Percentiles rank a stretch among this genome's conserved stretches.
phyloP scores from a whole-genome alignment of 1,140 invertebrate species.

The Diorhabda carinulata region DNA sequence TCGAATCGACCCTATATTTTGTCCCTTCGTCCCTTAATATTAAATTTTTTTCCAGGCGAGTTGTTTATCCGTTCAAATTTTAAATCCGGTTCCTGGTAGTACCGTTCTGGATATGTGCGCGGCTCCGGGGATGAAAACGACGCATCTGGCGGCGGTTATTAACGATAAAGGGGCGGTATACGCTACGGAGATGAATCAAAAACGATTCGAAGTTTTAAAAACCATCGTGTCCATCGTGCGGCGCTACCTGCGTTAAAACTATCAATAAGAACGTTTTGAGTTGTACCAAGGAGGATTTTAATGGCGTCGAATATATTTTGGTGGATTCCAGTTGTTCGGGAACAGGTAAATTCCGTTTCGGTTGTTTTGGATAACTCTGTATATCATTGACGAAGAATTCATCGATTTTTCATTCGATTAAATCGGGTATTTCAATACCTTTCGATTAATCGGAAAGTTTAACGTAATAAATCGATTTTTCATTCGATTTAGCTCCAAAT shows the following conservation, averaged over 20 bases:
- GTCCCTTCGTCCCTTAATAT: background rate
- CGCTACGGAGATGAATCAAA: constrained; percentile 72
- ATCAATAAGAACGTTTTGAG: constrained; percentile 69
- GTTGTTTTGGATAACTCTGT: too few species aligned
- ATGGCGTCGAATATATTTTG: constrained; percentile 82
- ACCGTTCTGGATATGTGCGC: constrained; percentile 88
- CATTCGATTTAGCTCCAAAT: background rate
- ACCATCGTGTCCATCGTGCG: constrained; percentile 60
- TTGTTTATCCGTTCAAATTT: constrained; percentile 73
- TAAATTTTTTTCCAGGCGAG: constrained; percentile 67
- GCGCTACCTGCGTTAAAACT: constrained; percentile 62
- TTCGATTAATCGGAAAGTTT: background rate
- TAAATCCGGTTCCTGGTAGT: constrained; percentile 66
- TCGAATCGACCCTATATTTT: too few species aligned
- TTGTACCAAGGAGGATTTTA: constrained; percentile 58
- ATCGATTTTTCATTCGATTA: too few species aligned
- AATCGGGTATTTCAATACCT: too few species aligned
- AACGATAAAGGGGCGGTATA: constrained; percentile 75
- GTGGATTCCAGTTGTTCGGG: constrained; percentile 96
- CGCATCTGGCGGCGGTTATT: constrained; percentile 79
- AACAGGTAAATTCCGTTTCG: constrained; percentile 62
- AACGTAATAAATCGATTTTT: background rate
- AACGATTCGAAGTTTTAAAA: constrained; percentile 63
- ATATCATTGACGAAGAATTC: too few species aligned
- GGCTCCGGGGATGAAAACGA: constrained; percentile 94